Percentiles rank a stretch among this genome's conserved stretches.
Evolutionary conservation across 2,888 invertebrate species (phyloP).

Genomic region (Coenonympha glycerion): DNA sequence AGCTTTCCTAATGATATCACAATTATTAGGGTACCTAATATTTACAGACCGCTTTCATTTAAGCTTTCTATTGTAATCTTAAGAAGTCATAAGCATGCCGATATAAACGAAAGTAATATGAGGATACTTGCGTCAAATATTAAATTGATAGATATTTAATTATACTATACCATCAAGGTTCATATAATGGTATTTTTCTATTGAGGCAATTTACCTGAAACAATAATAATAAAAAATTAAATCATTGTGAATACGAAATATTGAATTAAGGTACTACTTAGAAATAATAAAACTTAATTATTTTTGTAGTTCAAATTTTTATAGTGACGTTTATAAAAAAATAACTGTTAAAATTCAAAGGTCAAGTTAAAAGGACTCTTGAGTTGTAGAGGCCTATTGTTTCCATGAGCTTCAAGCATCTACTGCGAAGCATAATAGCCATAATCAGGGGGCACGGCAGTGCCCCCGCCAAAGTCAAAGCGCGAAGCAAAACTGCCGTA

Average conservation of each 20-base stretch:
- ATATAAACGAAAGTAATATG: background rate
- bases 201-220: constrained; percentile 3
- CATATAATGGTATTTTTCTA: background rate
- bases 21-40: constrained; percentile 2
- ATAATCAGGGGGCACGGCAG: too few relatives aligned
- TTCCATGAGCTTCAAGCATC: constrained; percentile 32
- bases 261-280: background rate
- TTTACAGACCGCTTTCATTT: background rate
- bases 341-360: background rate
- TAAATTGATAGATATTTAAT: background rate
- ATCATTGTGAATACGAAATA: background rate
- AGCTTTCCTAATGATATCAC: background rate
- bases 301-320: background rate
- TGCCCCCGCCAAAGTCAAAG: too few relatives aligned
- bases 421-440: constrained; percentile 24
- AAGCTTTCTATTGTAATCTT: constrained; percentile 7
- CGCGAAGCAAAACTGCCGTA: too few relatives aligned
- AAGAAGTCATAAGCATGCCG: constrained; percentile 1
- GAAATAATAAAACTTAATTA: background rate
- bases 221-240: background rate
- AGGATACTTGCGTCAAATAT: constrained; percentile 1
- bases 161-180: background rate
- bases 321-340: constrained; percentile 1
- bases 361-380: constrained; percentile 4
- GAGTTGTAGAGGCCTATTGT: constrained; percentile 10